These are phyloP conservation scores for Helicolenus hilgendorfi DNA, from an alignment of 2,797 vertebrate genomes.

Conservation along the genomic window DNA sequence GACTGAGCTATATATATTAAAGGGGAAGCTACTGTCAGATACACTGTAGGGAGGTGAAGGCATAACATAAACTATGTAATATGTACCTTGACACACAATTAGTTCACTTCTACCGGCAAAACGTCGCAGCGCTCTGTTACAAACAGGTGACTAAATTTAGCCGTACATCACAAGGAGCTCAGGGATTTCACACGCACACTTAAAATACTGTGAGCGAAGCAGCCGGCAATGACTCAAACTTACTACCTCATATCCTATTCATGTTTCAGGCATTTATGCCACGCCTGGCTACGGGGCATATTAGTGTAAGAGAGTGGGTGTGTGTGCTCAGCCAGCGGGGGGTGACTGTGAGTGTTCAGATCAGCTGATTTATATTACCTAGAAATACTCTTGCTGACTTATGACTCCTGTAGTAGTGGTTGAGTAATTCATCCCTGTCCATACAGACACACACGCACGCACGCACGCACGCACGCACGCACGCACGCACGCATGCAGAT, in stretches of 20 bases:
- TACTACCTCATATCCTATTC: constrained; percentile 67
- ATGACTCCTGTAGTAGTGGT: constrained; percentile 2
- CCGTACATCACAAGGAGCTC: constrained; percentile 47
- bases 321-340: not conserved
- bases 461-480: not conserved
- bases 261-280: constrained; percentile 50
- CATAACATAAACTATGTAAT: not conserved
- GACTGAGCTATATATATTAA: constrained; percentile 25
- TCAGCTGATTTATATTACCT: constrained; percentile 56
- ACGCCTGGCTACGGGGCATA: constrained; percentile 41
- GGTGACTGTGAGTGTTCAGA: constrained; percentile 25
- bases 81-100: constrained; percentile 25
- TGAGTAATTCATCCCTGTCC: not conserved
- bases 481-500: not conserved
- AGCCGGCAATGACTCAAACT: constrained; percentile 60
- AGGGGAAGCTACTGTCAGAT: not conserved
- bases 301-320: constrained; percentile 10
- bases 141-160: constrained; percentile 52
- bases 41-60: constrained; percentile 1
- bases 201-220: constrained; percentile 62
- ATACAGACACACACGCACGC: not conserved
- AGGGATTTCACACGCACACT: constrained; percentile 72
- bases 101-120: constrained; percentile 53
- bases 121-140: constrained; percentile 12
- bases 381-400: constrained; percentile 22